Percentiles rank a stretch among this genome's conserved stretches.
Evolutionary conservation across 2,797 vertebrate species (phyloP).

Genomic region (Ispidina picta): DNA sequence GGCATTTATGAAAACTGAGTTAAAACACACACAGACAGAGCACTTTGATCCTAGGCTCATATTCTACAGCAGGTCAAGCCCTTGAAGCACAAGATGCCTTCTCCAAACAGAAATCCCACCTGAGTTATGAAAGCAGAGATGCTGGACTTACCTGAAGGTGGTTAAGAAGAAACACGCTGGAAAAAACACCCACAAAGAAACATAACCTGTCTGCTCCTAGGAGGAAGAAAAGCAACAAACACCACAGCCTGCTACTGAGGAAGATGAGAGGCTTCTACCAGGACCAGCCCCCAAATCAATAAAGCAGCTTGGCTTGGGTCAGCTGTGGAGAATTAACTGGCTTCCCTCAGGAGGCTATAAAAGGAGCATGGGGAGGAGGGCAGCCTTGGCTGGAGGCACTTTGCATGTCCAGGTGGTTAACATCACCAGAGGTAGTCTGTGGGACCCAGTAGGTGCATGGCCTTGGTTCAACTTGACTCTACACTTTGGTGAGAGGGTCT

Average conservation of each 20-base stretch:
- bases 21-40: background rate
- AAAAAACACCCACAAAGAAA: fast-evolving
- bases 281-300: background rate
- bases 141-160: fast-evolving
- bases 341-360: background rate
- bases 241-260: fast-evolving
- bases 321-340: background rate
- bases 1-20: background rate
- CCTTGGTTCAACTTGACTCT: background rate
- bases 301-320: background rate
- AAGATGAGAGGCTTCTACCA: background rate
- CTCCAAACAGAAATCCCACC: fast-evolving
- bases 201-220: fast-evolving
- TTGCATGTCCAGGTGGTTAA: fast-evolving
- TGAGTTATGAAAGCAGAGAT: fast-evolving
- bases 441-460: fast-evolving
- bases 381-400: fast-evolving
- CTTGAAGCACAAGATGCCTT: background rate
- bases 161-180: fast-evolving
- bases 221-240: fast-evolving
- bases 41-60: too few species aligned
- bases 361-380: background rate
- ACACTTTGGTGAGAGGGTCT: background rate
- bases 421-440: fast-evolving
- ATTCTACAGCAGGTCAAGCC: fast-evolving